Evolutionary conservation across 2,888 invertebrate species (phyloP), one percentile per base, ranked within the genome.

Genomic region (Caenorhabditis macrosperma): DNA sequence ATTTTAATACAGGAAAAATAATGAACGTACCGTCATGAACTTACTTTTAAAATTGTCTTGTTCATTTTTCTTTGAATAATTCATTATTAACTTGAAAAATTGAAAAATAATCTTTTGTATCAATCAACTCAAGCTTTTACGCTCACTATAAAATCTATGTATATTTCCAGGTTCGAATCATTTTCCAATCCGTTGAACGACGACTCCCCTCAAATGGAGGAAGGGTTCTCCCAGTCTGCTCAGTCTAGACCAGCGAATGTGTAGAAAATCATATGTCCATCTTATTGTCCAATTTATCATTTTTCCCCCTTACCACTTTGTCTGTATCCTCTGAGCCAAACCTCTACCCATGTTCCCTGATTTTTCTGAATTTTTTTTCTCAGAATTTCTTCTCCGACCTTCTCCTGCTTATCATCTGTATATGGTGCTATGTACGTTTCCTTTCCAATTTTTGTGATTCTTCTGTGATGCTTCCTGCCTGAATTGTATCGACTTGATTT

Each of bases 181-280:
- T 86, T 86, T 82, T 76, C 83, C 69, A 86, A 86, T 67, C 86
- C 86, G 20, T 74, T 86, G 55, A 78, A 85, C 78, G 83, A 85
- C 71, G 38, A 26, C 38, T 44, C 41, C 10, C 5, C 30, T 20
- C 46, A 64, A 64, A 61, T 52, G 9, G 41, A 35, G 22, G 41
- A 35, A 46, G 30, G 35, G 4, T 15, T 38, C 33, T 7, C 38
- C 50, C 35, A 35, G 15, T 20, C 38, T 26, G 17, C 50, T 52
- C 48, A 26, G 10, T 41, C 26, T 61, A 38, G 50, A 30, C 61
- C 76, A 61, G 61, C 61, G n/a, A 76, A 67, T 63, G 61, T 76
- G 38, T 76, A 50, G 20, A 24, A 7, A 17, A n/a, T n/a, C n/a
- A n/a, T n/a, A 44, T 44, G 9, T 20, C 5, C 12, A 2, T 52